Base-by-base conservation (phyloP, 2,888 invertebrate species). In the Drosophila borborema region DNA sequence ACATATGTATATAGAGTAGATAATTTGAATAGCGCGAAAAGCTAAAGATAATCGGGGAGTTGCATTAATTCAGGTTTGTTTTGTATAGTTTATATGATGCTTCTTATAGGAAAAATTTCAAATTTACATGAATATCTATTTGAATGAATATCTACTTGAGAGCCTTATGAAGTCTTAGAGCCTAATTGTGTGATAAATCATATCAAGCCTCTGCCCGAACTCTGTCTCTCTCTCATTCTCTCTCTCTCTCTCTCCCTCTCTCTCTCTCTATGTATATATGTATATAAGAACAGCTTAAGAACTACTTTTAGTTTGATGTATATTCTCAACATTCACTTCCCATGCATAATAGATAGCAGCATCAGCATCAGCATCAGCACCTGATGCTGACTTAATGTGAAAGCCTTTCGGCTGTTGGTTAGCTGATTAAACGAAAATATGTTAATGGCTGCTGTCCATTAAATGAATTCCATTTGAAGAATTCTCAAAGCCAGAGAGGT, bases 361-460 rank as follows among this genome's bases (percentile, higher is more conserved):
- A 28, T 5, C 28, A 28, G n/a, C 6, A 28, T 5, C 28, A 28
- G n/a, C 28, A n/a, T 0, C 46, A 46, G 14, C 48, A 31, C 31
- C 49, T 54, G 23, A 5, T 7, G 18, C n/a, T 28, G 23, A 5
- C 48, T 49, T 36, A 14, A 41, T 28, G 9, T 18, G 38, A n/a
- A 23, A 41, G 41, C 20, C 28, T 38, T 12, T 40, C 20, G 31
- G 49, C 10, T 53, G 20, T 31, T 16, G 8, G 20, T 23, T 54
- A 23, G n/a, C 66, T 65, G 46, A 54, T 66, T 66, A 53, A 51
- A 65, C 54, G n/a, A 36, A 31, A 45, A 62, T 43, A 54, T 40
- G 38, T 53, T 41, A 48, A 41, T 66, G 31, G 23, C 40, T 20
- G 34, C 23, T 41, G 41, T 34, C 18, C 40, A 54, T 54, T 66